These are phyloP conservation scores for Corythornis leucogaster DNA, from an alignment of 2,797 vertebrate species.

Conservation along the genomic window DNA sequence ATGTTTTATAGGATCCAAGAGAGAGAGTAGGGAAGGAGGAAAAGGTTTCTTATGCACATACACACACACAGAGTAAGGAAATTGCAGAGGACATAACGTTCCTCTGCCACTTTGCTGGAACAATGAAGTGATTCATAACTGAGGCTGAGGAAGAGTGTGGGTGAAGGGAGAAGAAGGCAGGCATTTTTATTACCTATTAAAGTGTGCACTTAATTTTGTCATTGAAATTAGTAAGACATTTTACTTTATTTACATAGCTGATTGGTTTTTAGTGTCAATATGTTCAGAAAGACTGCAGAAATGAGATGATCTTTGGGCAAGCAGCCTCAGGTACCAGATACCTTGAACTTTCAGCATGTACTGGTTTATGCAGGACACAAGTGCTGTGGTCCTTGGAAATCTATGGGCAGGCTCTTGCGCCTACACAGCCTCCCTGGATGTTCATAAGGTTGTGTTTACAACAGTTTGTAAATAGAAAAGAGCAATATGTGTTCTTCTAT, in stretches of 20 bases:
- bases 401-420: neutral
- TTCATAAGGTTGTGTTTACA: neutral
- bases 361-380: neutral
- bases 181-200: neutral
- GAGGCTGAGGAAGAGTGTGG: neutral
- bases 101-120: neutral
- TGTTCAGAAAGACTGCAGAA: neutral
- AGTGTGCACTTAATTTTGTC: neutral
- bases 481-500: neutral
- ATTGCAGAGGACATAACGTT: neutral
- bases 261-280: neutral
- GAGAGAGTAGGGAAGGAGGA: neutral
- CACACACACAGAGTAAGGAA: neutral
- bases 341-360: fast-evolving
- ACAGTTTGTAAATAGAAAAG: neutral
- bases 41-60: neutral
- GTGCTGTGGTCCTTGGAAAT: neutral
- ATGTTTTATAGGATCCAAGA: neutral
- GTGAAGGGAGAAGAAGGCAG: neutral
- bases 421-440: neutral
- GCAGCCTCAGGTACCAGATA: neutral
- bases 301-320: neutral
- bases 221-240: neutral
- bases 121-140: neutral
- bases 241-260: neutral